Base-by-base conservation (phyloP, 2,797 vertebrate genomes). In the Anabas testudineus region DNA sequence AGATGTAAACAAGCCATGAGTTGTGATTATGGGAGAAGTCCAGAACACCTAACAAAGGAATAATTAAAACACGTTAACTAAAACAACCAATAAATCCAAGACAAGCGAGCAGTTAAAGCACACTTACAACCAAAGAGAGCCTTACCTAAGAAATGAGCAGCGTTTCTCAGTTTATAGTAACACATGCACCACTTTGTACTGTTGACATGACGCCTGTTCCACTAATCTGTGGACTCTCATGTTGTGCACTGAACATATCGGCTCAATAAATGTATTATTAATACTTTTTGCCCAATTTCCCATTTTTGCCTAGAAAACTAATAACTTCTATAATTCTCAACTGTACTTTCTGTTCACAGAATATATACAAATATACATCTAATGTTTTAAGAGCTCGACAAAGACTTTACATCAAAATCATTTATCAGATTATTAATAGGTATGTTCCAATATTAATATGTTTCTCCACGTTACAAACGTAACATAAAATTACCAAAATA, bases 1-100 rank as follows among this genome's bases (percentile, higher is more conserved):
- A 15, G 51, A 82, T 28, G 76, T 88, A 85, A 92, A 90, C 83
- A 85, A n/a, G 60, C 61, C 67, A 37, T 12, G 53, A 56, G 61
- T 59, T 37, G 58, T 42, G 55, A 74, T 67, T 49, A 24, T 7
- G 7, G 42, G 53, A 62, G 54, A 57, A 70, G 71, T 46, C 53
- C 62, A 60, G 67, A 67, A 60, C 52, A 78, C 76, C 42, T 28
- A 72, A 77, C 57, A 74, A 57, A 73, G 45, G 32, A 61, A 71
- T 41, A 71, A 51, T 75, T 52, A 5, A 74, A 76, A 48, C 28
- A 3, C 58, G 71, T 86, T 84, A 53, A 66, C 36, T 18, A 10
- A 74, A 67, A 64, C 26, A 10, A 58, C 41, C 37, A 28, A 53
- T 81, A 68, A 70, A 79, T 92, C 85, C 87, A 55, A 67, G 63